These are phyloP conservation scores for Cyprinodon variegatus DNA, from an alignment of 2,113 vertebrate species.

Conservation along the genomic window DNA sequence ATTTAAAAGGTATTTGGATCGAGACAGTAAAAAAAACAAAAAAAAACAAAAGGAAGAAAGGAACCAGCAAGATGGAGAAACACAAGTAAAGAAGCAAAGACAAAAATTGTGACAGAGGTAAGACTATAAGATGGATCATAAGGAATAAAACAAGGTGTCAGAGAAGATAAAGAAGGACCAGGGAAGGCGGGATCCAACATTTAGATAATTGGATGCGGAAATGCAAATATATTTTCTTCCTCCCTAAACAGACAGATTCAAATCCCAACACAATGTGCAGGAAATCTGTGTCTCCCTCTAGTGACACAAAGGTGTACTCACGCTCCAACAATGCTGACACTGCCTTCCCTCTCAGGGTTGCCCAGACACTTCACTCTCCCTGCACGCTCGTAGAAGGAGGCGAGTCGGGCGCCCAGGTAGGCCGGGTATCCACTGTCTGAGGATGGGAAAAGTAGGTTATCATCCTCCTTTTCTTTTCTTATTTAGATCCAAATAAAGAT, in stretches of 20 bases:
- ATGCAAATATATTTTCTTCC: background rate
- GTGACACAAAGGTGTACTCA: conserved; percentile 78
- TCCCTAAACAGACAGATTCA: background rate
- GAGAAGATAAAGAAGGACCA: background rate
- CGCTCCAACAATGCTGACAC: conserved; percentile 98
- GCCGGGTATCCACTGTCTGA: conserved; percentile 98
- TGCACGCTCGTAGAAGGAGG: conserved; percentile 96
- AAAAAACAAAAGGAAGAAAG: background rate
- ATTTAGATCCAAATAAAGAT: background rate
- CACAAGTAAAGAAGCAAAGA: background rate
- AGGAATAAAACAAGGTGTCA: background rate
- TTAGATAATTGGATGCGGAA: background rate
- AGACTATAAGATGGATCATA: background rate
- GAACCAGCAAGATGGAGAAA: background rate
- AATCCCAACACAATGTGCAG: background rate
- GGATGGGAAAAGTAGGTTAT: conserved; percentile 22
- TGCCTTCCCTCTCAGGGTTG: conserved; percentile 97
- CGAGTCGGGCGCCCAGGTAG: conserved; percentile 93
- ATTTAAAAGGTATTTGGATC: too few relatives aligned
- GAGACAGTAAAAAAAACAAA: background rate
- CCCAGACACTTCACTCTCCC: conserved; percentile 96
- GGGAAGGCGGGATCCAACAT: background rate
- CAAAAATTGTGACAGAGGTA: background rate
- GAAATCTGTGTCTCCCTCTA: conserved; percentile 39
- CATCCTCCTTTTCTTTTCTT: background rate